Percentiles rank a stretch among this genome's conserved stretches.
Evolutionary conservation across 1,140 invertebrate species (phyloP).

Genomic region (Diorhabda elongata): DNA sequence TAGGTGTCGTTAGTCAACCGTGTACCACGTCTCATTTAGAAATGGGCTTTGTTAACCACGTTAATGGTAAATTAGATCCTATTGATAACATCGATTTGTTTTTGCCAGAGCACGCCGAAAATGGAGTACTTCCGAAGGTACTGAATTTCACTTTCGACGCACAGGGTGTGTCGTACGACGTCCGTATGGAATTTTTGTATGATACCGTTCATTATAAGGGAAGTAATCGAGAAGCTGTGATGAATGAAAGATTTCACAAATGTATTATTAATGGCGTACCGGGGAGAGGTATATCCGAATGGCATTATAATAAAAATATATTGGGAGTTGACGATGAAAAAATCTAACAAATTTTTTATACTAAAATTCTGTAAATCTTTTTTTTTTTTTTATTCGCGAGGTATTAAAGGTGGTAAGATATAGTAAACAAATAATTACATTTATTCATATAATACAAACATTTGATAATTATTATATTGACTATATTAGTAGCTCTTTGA

Average conservation of each 20-base stretch:
- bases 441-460: conserved; percentile 6
- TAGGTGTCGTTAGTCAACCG: conserved; percentile 66
- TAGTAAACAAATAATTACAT: neutral
- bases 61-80: conserved; percentile 53
- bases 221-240: conserved; percentile 59
- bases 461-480: conserved; percentile 10
- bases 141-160: conserved; percentile 61
- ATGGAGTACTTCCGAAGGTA: conserved; percentile 57
- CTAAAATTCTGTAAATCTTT: no score
- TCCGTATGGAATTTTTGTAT: conserved; percentile 53
- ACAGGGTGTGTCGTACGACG: conserved; percentile 51
- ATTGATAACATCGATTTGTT: conserved; percentile 59
- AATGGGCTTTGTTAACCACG: conserved; percentile 59
- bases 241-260: conserved; percentile 62
- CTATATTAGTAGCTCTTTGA: conserved; percentile 3
- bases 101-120: conserved; percentile 63
- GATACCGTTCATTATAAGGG: conserved; percentile 60
- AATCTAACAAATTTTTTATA: no score
- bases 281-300: conserved; percentile 66
- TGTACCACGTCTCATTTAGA: conserved; percentile 58
- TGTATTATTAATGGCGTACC: conserved; percentile 60
- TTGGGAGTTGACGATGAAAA: neutral
- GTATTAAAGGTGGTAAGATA: no score
- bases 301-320: conserved; percentile 56
- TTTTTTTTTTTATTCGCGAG: no score